phyloP scores from a whole-genome alignment of 2,797 vertebrate genomes.

The Gymnothorax javanicus region DNA sequence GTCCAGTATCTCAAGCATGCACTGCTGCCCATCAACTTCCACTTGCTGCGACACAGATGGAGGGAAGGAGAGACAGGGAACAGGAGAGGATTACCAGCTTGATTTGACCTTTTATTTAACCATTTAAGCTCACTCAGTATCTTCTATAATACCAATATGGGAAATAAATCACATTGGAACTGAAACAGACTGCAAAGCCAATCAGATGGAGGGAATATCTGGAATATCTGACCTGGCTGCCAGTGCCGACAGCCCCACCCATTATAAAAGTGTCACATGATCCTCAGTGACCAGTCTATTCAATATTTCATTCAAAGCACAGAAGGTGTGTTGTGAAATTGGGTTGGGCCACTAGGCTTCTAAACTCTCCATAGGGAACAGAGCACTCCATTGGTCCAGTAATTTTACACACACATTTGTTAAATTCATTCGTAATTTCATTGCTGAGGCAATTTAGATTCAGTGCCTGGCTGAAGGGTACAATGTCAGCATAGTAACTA shows the following conservation, averaged over 20 bases:
- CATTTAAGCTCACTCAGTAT: background rate
- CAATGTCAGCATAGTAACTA: background rate
- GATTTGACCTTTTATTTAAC: background rate
- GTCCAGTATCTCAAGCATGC: constrained; percentile 99
- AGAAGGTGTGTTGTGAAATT: background rate
- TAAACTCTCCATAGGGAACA: background rate
- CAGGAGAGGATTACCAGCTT: background rate
- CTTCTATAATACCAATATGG: background rate
- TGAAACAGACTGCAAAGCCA: background rate
- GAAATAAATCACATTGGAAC: background rate
- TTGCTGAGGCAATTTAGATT: background rate
- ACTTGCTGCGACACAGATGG: constrained; percentile 82
- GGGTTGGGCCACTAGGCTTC: background rate
- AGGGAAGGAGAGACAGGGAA: background rate
- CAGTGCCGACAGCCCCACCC: background rate
- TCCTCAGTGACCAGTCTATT: background rate
- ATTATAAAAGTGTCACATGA: background rate
- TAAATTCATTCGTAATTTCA: background rate
- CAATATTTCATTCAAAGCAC: background rate
- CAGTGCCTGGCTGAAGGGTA: background rate
- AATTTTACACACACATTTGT: background rate
- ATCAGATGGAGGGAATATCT: background rate
- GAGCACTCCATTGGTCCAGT: background rate
- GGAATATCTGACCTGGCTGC: background rate
- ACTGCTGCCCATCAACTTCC: constrained; percentile 97